A percentile compares a stretch with the other conserved stretches of the same genome.
Evolutionary conservation across 2,797 vertebrate genomes (phyloP).

Genomic region (Balearica regulorum): DNA sequence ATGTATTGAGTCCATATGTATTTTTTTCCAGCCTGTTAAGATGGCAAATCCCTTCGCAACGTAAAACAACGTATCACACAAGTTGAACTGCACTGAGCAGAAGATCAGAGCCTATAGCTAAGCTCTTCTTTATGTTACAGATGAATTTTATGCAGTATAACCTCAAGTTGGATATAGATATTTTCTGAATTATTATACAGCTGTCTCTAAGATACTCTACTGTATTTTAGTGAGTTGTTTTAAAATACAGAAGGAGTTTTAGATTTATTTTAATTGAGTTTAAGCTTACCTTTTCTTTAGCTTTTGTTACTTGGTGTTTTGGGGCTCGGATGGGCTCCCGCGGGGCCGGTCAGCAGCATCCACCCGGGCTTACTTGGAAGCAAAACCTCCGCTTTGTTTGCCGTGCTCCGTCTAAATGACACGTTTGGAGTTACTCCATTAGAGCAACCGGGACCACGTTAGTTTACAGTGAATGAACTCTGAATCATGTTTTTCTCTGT

Average conservation of each 20-base stretch:
- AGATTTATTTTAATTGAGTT: not conserved
- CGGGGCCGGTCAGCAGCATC: not conserved
- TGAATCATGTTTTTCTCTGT: not conserved
- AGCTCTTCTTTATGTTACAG: not conserved
- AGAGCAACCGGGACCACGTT: not conserved
- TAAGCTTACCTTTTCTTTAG: not conserved
- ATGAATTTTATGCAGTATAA: not conserved
- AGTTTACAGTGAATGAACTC: not conserved
- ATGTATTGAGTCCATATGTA: not conserved
- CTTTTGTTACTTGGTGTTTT: not conserved
- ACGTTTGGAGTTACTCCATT: not conserved
- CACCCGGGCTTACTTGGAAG: not conserved
- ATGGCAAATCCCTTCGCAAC: not conserved
- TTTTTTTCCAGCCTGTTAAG: not conserved
- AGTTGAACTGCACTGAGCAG: not conserved
- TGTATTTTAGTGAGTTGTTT: not conserved
- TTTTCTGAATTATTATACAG: not conserved
- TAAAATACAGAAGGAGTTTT: not conserved
- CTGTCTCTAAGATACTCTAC: not conserved
- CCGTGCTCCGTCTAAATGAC: not conserved
- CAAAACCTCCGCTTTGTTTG: not conserved
- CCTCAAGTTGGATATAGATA: not conserved
- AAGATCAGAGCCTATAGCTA: not conserved
- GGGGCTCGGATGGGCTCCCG: not conserved
- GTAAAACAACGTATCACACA: fast-evolving